Conservation (phyloP, 2,797 vertebrate species). For the Luscinia megarhynchos region DNA sequence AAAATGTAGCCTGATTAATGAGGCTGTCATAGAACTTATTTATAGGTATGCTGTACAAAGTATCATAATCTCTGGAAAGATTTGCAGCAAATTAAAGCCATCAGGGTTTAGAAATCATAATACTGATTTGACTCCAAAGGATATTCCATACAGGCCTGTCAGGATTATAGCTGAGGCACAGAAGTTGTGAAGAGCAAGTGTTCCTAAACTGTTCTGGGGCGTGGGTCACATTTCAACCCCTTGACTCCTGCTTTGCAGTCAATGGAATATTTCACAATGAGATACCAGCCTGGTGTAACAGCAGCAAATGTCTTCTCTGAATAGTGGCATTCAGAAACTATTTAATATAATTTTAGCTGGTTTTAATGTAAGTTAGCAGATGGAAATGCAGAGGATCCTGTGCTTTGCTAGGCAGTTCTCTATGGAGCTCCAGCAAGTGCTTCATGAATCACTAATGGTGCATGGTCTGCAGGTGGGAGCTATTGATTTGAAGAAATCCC, state of each 20-base stretch:
- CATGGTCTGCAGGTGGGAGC: background rate
- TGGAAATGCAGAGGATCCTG: background rate
- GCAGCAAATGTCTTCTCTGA: background rate
- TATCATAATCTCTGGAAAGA: slow-evolving; percentile 54
- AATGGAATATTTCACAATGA: background rate
- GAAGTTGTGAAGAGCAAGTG: background rate
- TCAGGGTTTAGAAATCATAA: slow-evolving; percentile 46
- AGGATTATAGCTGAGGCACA: background rate
- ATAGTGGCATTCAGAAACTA: background rate
- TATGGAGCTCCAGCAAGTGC: background rate
- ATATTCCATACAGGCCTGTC: background rate
- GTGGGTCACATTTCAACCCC: background rate
- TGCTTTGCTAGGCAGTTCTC: background rate
- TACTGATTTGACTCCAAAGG: background rate
- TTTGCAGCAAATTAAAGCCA: slow-evolving; percentile 51
- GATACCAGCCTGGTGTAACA: background rate
- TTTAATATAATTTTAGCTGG: background rate
- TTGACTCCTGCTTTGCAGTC: background rate
- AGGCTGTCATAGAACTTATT: slow-evolving; percentile 54
- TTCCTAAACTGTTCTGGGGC: background rate
- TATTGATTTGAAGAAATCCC: slow-evolving; percentile 9
- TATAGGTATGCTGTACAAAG: slow-evolving; percentile 53
- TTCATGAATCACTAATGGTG: slow-evolving; percentile 24
- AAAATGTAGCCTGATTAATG: slow-evolving; percentile 64
- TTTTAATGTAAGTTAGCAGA: slow-evolving; percentile 2